Conservation (phyloP, 2,888 invertebrate species). For the Therioaphis trifolii region DNA sequence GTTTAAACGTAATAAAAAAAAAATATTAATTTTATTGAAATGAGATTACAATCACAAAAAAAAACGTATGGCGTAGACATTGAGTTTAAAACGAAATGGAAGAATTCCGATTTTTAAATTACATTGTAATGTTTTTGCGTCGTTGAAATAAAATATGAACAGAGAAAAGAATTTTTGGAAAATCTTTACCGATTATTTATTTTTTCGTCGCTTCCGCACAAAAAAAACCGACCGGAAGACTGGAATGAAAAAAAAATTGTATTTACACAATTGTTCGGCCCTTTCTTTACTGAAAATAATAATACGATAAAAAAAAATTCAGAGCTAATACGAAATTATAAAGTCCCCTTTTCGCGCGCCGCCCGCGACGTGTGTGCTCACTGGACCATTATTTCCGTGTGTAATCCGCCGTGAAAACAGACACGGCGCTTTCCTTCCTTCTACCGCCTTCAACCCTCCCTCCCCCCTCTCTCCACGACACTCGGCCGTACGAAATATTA, state of each 20-base stretch:
- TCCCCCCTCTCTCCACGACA: neutral
- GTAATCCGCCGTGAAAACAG: slow-evolving; percentile 63
- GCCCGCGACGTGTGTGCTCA: slow-evolving; percentile 62
- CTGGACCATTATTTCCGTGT: slow-evolving; percentile 63
- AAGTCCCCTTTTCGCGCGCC: slow-evolving; percentile 57
- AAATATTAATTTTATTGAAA: too few species aligned
- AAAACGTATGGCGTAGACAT: neutral
- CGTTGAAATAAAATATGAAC: slow-evolving; percentile 9
- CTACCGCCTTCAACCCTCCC: slow-evolving; percentile 22
- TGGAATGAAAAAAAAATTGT: slow-evolving; percentile 31
- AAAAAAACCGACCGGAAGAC: slow-evolving; percentile 51
- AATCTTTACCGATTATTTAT: slow-evolving; percentile 41
- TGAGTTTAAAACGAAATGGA: slow-evolving; percentile 29
- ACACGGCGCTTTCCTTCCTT: slow-evolving; percentile 62
- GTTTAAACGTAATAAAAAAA: too few species aligned
- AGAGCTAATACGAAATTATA: slow-evolving; percentile 62
- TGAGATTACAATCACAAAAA: neutral
- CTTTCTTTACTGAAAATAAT: slow-evolving; percentile 55
- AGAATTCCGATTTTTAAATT: slow-evolving; percentile 20
- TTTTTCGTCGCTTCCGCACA: slow-evolving; percentile 42
- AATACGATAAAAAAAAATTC: slow-evolving; percentile 56
- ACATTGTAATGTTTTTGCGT: neutral
- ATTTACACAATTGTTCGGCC: slow-evolving; percentile 55
- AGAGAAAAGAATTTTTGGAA: slow-evolving; percentile 44
- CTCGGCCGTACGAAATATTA: slow-evolving; percentile 48